Evolutionary conservation across 2,797 vertebrate genomes (phyloP).

Genomic region (Hypotaenidia okinawae): DNA sequence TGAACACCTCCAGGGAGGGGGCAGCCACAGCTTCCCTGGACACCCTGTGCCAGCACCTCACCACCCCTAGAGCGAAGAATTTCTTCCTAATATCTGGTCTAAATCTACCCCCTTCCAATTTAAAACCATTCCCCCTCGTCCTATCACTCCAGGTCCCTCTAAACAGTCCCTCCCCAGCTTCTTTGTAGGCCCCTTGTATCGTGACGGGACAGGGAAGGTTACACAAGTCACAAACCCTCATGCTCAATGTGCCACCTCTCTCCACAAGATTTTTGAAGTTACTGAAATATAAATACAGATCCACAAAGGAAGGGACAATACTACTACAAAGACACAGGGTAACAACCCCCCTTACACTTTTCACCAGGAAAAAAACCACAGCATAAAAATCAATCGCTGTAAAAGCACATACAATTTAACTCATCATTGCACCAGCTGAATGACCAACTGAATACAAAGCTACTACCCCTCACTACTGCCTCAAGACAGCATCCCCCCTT

Average conservation of each 20-base stretch:
- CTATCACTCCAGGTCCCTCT: too few relatives aligned
- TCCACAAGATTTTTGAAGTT: background rate
- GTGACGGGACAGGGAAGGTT: background rate
- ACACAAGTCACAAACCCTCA: too few relatives aligned
- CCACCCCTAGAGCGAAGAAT: too few relatives aligned
- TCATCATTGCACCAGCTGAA: background rate
- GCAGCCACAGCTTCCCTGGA: too few relatives aligned
- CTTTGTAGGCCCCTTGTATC: too few relatives aligned
- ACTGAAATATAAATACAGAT: background rate
- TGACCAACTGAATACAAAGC: background rate
- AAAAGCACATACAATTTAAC: fast-evolving
- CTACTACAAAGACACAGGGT: fast-evolving
- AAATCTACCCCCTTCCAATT: too few relatives aligned
- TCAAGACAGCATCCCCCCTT: background rate
- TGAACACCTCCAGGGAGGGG: too few relatives aligned
- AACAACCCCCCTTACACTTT: background rate
- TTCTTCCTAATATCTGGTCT: too few relatives aligned
- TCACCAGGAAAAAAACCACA: background rate
- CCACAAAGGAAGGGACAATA: background rate
- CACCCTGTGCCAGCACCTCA: too few relatives aligned
- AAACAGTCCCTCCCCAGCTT: too few relatives aligned
- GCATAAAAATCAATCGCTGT: background rate
- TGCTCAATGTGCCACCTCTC: background rate
- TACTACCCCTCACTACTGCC: background rate
- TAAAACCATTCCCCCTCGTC: too few relatives aligned